A percentile compares a stretch with the other conserved stretches of the same genome.
These are phyloP conservation scores for Sylvia atricapilla DNA, from an alignment of 2,113 vertebrate genomes.

Conservation along the genomic window DNA sequence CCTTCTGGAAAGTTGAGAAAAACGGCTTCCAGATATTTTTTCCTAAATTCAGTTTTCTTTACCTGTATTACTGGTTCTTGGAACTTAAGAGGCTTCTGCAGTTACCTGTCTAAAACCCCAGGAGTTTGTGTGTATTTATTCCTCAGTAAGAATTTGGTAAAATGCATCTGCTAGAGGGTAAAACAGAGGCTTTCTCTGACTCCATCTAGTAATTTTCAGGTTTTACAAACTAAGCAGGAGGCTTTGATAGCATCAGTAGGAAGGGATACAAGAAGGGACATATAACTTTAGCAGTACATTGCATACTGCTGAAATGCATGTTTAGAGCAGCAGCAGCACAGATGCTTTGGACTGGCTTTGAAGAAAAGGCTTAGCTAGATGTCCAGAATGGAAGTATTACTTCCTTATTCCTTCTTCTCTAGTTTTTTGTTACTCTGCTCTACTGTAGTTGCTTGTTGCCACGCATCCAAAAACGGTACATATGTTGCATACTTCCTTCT, in stretches of 20 bases:
- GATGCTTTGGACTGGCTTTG: neutral
- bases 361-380: neutral
- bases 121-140: neutral
- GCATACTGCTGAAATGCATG: neutral
- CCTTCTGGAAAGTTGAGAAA: neutral
- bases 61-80: neutral
- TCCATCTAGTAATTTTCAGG: neutral
- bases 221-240: neutral
- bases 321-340: neutral
- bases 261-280: neutral
- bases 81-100: neutral
- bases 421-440: neutral
- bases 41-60: neutral
- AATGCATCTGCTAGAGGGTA: neutral
- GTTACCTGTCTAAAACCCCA: neutral
- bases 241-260: too few species aligned
- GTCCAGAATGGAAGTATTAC: neutral
- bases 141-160: neutral
- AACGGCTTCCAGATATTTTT: neutral
- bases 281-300: rapidly evolving
- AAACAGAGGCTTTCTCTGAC: neutral
- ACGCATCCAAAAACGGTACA: neutral
- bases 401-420: neutral
- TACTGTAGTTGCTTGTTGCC: neutral
- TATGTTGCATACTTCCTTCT: neutral